These are phyloP conservation scores for Onychomys arenicola DNA, from an alignment of 2,797 vertebrate genomes.

Conservation along the genomic window DNA sequence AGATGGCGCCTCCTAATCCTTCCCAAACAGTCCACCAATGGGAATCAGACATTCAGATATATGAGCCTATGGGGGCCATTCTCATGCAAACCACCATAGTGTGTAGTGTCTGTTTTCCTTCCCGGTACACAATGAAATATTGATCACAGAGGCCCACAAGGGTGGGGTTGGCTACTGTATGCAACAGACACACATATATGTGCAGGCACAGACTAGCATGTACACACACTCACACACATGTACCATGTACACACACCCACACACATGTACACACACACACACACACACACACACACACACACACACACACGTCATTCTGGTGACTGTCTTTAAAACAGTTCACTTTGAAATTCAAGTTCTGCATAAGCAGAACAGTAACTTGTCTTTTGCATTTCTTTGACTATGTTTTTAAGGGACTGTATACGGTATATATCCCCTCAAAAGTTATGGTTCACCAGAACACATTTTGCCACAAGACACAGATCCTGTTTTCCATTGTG, in stretches of 20 bases:
- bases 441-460: not conserved
- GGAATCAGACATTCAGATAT: not conserved
- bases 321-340: not conserved
- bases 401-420: not conserved
- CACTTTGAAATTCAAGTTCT: not conserved
- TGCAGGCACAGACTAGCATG: too few relatives aligned
- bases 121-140: not conserved
- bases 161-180: not conserved
- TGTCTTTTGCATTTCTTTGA: not conserved
- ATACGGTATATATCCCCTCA: not conserved
- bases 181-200: not conserved
- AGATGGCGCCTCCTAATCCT: not conserved
- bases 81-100: not conserved
- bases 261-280: too few relatives aligned
- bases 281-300: not conserved
- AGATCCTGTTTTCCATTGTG: not conserved
- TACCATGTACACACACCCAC: too few relatives aligned
- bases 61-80: not conserved
- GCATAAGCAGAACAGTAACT: not conserved
- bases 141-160: not conserved
- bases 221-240: too few relatives aligned
- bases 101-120: not conserved
- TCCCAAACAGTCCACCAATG: not conserved
- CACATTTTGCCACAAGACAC: not conserved
- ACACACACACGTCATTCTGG: not conserved